A percentile compares a stretch with the other conserved stretches of the same genome.
Evolutionary conservation across 2,888 invertebrate species (phyloP).

Genomic region (Netelia melanura): DNA sequence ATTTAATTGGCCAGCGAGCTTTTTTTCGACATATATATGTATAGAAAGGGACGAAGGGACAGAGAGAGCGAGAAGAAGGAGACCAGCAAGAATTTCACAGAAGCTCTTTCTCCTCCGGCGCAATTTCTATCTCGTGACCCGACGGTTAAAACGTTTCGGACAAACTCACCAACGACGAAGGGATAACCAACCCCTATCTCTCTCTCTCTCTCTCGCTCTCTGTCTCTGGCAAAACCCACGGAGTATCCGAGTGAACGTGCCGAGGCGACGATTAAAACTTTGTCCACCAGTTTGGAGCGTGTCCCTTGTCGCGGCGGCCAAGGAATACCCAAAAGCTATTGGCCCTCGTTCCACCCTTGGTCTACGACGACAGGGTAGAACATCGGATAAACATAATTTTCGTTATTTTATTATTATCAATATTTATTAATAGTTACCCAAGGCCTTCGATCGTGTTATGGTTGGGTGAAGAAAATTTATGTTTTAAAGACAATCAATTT

Average conservation of each 20-base stretch:
- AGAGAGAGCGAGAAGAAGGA: constrained; percentile 10
- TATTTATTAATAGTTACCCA: neutral
- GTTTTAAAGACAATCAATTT: neutral
- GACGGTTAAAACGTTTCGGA: constrained; percentile 27
- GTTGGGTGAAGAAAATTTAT: neutral
- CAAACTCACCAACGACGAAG: constrained; percentile 28
- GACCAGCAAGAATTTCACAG: constrained; percentile 3
- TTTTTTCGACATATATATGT: constrained; percentile 3
- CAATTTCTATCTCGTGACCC: constrained; percentile 32
- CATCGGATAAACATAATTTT: neutral
- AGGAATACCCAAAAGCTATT: neutral
- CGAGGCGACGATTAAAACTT: constrained; percentile 69
- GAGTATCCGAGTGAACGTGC: constrained; percentile 14
- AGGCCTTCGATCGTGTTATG: neutral
- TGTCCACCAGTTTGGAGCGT: constrained; percentile 27
- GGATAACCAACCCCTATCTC: neutral
- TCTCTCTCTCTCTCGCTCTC: neutral
- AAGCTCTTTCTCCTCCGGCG: constrained; percentile 26
- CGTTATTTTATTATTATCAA: neutral
- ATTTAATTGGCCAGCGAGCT: constrained; percentile 48
- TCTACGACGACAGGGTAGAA: neutral
- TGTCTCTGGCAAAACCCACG: constrained; percentile 6
- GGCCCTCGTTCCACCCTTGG: too few species aligned
- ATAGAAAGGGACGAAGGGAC: neutral
- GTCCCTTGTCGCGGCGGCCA: constrained; percentile 13